A percentile compares a stretch with the other conserved stretches of the same genome.
Evolutionary conservation across 2,113 vertebrate genomes (phyloP).

Genomic region (Pelvicachromis taeniatus): DNA sequence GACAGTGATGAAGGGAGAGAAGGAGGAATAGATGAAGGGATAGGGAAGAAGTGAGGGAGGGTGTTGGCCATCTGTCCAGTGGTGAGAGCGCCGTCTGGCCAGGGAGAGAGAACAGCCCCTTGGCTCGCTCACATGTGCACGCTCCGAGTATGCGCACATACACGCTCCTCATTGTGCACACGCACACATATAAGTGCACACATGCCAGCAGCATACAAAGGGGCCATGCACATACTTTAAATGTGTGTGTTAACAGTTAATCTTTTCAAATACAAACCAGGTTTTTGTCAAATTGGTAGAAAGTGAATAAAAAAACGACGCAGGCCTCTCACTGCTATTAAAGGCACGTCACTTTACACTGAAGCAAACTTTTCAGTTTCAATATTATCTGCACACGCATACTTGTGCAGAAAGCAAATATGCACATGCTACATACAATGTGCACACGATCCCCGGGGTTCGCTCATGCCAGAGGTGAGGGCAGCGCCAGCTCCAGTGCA

Average conservation of each 20-base stretch:
- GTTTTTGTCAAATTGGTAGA: not conserved
- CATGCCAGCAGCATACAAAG: not conserved
- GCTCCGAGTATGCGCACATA: not conserved
- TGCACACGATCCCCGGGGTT: conserved; percentile 49
- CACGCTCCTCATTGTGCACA: too few relatives aligned
- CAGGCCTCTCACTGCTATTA: not conserved
- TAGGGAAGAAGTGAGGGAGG: conserved; percentile 50
- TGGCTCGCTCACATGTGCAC: conserved; percentile 30
- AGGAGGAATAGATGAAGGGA: conserved; percentile 52
- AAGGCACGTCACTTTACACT: not conserved
- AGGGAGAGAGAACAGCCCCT: conserved; percentile 63
- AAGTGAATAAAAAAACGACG: not conserved
- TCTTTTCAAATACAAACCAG: not conserved
- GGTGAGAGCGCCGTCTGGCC: conserved; percentile 78
- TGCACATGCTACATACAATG: not conserved
- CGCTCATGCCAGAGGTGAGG: conserved; percentile 72
- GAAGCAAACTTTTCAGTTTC: not conserved
- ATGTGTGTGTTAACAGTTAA: not conserved
- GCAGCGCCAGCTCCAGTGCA: conserved; percentile 66
- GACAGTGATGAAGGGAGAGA: conserved; percentile 50
- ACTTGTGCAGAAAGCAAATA: not conserved
- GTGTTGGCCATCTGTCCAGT: conserved; percentile 79
- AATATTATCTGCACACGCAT: not conserved
- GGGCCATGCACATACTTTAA: not conserved
- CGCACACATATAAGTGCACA: not conserved